These are phyloP conservation scores for Psettodes erumei DNA, from an alignment of 2,113 vertebrate genomes.

Conservation along the genomic window DNA sequence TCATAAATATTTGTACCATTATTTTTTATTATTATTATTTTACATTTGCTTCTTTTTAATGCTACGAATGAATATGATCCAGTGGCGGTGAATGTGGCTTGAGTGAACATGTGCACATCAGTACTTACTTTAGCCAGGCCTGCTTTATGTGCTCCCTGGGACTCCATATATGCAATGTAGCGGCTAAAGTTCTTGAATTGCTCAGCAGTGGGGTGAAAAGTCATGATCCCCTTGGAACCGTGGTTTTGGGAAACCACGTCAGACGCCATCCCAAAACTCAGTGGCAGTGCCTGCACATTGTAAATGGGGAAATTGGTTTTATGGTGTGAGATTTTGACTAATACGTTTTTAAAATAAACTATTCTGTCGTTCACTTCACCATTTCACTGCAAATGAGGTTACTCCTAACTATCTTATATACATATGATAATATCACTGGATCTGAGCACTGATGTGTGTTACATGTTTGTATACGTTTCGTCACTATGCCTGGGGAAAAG, in stretches of 20 bases:
- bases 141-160: conserved; percentile 93
- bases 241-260: conserved; percentile 82
- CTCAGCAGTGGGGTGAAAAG: conserved; percentile 91
- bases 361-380: not conserved
- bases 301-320: not conserved
- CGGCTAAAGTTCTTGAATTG: conserved; percentile 94
- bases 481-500: not conserved
- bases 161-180: conserved; percentile 94
- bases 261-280: conserved; percentile 80
- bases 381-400: not conserved
- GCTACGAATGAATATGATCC: not conserved
- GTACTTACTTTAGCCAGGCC: conserved; percentile 92
- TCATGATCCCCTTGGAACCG: conserved; percentile 90
- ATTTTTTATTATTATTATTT: not conserved
- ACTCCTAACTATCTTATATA: not conserved
- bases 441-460: not conserved
- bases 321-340: not conserved
- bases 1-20: not conserved
- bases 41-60: not conserved
- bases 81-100: not conserved
- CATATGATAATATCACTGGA: not conserved
- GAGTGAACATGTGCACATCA: not conserved
- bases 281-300: conserved; percentile 33
- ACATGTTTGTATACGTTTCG: not conserved
- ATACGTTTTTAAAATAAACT: not conserved